These are phyloP conservation scores for Homalodisca vitripennis DNA, from an alignment of 1,140 invertebrate species.

Conservation along the genomic window DNA sequence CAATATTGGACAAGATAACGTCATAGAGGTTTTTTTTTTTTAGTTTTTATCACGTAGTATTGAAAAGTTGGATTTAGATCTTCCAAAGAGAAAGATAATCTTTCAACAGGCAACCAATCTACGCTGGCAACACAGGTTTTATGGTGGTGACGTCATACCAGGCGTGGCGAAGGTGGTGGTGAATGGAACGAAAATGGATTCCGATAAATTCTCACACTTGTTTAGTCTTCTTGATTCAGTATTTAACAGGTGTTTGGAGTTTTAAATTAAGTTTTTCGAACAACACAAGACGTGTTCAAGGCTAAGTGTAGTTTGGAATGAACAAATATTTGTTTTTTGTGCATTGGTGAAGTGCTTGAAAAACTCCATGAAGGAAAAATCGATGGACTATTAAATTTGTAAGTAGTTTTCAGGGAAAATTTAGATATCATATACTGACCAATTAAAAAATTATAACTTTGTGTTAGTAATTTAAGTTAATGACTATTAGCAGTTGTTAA, in stretches of 20 bases:
- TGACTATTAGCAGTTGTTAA: too few relatives aligned
- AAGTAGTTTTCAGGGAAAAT: not conserved
- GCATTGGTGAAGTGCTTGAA: not conserved
- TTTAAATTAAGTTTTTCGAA: constrained; percentile 19
- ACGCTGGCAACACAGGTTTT: constrained; percentile 11
- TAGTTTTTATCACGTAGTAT: too few relatives aligned
- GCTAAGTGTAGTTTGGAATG: not conserved
- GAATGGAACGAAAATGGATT: constrained; percentile 37
- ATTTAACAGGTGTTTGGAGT: constrained; percentile 4
- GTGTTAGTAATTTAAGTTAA: not conserved
- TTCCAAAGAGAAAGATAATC: too few relatives aligned
- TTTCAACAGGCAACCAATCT: too few relatives aligned
- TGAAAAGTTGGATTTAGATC: too few relatives aligned
- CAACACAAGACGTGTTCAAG: not conserved
- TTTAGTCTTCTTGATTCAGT: constrained; percentile 22
- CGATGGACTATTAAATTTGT: not conserved
- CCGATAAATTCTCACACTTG: constrained; percentile 30
- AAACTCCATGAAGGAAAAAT: not conserved
- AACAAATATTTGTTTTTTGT: not conserved
- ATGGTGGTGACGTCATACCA: constrained; percentile 39
- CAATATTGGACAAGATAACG: too few relatives aligned
- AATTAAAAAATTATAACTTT: not conserved
- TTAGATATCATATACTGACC: not conserved
- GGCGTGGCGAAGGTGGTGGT: constrained; percentile 39
- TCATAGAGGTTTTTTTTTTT: too few relatives aligned